Evolutionary conservation across 2,888 invertebrate species (phyloP), one percentile per base, ranked within the genome.

Genomic region (Heliconius charithonia): DNA sequence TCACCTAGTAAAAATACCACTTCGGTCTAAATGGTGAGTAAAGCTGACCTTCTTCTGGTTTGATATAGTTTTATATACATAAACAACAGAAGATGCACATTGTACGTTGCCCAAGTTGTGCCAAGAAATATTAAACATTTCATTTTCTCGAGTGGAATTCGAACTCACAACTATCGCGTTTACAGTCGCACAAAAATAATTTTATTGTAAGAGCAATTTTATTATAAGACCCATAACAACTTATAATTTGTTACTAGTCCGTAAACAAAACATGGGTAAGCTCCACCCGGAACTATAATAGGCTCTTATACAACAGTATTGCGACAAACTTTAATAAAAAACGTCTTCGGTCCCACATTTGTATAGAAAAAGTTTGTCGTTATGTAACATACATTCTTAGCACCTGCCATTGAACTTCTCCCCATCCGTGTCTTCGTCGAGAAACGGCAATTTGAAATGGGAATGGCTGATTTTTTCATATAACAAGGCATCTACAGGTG

Each of bases 391-490:
- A 77, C 79, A 82, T 81, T 79, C 76, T 45, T 75, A 76, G 56
- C 80, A 80, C 79, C 80, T 81, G 81, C 83, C 84, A 86, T 87
- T 86, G 84, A 86, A 87, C 86, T 86, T 87, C 86, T 84, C 83
- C 84, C 82, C 84, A 81, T 85, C 81, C 78, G 81, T 83, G 85
- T 84, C 83, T 75, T 74, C 75, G 78, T 70, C 73, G 72, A 62
- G 80, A 51, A 89, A 88, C 85, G 87, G 88, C 88, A 87, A 88
- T 90, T 87, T 85, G 82, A 88, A 87, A 87, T 87, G 87, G 85
- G 83, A 88, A 89, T 86, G 85, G 87, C 85, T 87, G 88, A 88
- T 89, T 89, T 88, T 89, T 89, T 89, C 80, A 88, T 88, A 89
- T 87, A 89, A 88, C 88, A 86, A 83, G 82, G 59, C 85, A 82